Evolutionary conservation across 2,888 invertebrate species (phyloP), one percentile per base, ranked within the genome.

Genomic region (Agonopterix heracliana): DNA sequence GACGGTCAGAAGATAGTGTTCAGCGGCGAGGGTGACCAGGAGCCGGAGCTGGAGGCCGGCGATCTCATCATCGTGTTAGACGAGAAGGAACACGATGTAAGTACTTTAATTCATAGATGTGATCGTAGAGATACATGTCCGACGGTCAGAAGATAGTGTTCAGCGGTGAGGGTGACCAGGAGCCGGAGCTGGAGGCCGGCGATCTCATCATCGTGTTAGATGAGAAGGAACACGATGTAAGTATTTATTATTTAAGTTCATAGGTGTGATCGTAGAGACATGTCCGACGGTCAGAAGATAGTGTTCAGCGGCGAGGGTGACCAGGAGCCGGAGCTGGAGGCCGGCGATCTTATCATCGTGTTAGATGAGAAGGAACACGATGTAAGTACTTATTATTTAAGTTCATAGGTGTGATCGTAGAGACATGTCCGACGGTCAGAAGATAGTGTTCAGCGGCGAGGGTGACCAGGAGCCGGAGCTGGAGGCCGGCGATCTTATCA

Each of bases 1-100:
- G 98, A 98, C 77, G 98, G 96, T 1, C 98, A 99, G 78, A 98
- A 96, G 86, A 97, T 99, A 56, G 90, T 94, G 26, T 98, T 98
- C 75, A 90, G 91, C 55, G 98, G 98, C 0, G 98, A 99, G 83
- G 99, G 98, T 44, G 98, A 98, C 82, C 98, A 98, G 76, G 98
- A 97, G 73, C 98, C 98, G 0, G 97, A 96, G 17, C 85, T 96
- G 47, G 96, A 97, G 71, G 92, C 98, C 2, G 99, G 99, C 43
- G 98, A 99, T 78, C 96, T 99, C 55, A 93, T 98, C 57, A 97
- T 99, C 69, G 93, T 98, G 40, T 90, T 99, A 50, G 98, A 99
- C 71, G 98, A 98, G 74, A 96, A 97, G 78, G 95, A 96, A 66
- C 96, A 99, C 83, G 90, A 92, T 47, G 89, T 89, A 68, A 75